Base-by-base conservation (phyloP, 2,113 vertebrate genomes). In the Triplophysa tibetana region DNA sequence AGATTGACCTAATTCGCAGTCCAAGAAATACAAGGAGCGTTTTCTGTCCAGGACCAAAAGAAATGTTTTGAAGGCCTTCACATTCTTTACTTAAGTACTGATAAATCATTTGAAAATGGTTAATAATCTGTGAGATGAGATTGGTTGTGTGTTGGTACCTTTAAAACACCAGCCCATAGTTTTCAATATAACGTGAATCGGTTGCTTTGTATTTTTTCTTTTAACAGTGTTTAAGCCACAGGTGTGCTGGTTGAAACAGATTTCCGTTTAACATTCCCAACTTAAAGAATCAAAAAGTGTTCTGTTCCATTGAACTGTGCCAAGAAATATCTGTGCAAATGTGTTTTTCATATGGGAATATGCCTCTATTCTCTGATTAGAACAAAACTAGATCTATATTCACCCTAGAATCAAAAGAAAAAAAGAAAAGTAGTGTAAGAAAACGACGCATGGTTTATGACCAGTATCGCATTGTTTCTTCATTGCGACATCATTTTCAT, bases 1-100 rank as follows among this genome's bases (percentile, higher is more conserved):
- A 88, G 82, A 82, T 87, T 78, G 87, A 83, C 73, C 65, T 84
- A 87, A 89, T 88, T 85, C 73, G 63, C 64, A 70, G 78, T 79
- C 80, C 82, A 83, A 84, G 80, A 85, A 80, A 80, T 64, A 58
- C 78, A 70, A 70, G 83, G 83, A 82, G 78, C 82, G 77, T 86
- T 68, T 79, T 54, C n/a, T 80, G 58, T 82, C 70, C 19, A 16
- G 80, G 79, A 87, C 82, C 75, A 77, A 87, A 82, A 10, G 19
- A 23, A 58, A 86, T 82, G 24, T 80, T 72, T 64, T 66, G 17
- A 80, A 62, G 82, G 81, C 84, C 84, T 87, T 90, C 81, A 82
- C 7, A 66, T 86, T 88, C 79, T 75, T 84, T 84, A 83, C 65
- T 82, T 77, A 61, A 41, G 21, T 38, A 48, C 69, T 82, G 60